Conservation (phyloP, 64 coral and sea anemone genomes). For the Pocillopora verrucosa region DNA sequence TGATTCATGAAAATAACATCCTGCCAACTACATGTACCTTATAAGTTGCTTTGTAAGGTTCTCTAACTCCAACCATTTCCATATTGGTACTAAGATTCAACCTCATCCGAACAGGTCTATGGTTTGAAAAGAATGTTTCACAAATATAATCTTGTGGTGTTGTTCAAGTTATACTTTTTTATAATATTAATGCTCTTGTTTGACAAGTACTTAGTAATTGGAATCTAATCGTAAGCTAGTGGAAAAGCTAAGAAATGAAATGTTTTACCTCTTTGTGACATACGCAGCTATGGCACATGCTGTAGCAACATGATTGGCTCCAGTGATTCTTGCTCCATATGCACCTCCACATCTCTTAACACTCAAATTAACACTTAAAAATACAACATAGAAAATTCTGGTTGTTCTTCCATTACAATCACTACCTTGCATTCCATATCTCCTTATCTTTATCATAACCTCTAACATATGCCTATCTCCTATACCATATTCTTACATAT, state of each 20-base stretch:
- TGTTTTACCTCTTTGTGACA: slow-evolving; percentile 74
- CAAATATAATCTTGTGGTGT: neutral
- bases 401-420: too few species aligned
- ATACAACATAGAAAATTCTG: neutral
- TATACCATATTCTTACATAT: too few species aligned
- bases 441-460: too few species aligned
- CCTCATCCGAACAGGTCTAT: slow-evolving; percentile 77
- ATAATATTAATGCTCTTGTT: too few species aligned
- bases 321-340: slow-evolving; percentile 74
- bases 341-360: slow-evolving; percentile 81
- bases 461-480: too few species aligned
- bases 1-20: neutral
- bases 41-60: slow-evolving; percentile 76
- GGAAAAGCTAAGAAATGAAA: too few species aligned
- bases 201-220: too few species aligned
- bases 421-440: too few species aligned
- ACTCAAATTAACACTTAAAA: slow-evolving; percentile 61
- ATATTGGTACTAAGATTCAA: slow-evolving; percentile 96
- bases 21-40: slow-evolving; percentile 19
- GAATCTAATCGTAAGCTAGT: neutral
- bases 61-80: slow-evolving; percentile 78
- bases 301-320: slow-evolving; percentile 46
- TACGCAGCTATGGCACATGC: slow-evolving; percentile 77
- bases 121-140: neutral
- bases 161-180: neutral